Evolutionary conservation across 2,797 vertebrate species (phyloP).

Genomic region (Morelia viridis): DNA sequence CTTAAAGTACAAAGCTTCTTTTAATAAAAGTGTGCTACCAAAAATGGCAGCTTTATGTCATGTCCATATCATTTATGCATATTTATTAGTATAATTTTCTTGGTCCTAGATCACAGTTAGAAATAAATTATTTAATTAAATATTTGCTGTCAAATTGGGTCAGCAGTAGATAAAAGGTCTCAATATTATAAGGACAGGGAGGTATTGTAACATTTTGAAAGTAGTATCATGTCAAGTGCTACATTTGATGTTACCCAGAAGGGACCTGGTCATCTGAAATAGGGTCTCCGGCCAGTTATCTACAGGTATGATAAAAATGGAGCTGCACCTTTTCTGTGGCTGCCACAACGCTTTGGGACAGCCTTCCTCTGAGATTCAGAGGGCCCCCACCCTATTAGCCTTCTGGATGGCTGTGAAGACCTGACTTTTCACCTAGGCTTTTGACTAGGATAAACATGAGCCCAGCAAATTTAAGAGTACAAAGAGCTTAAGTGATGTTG

Average conservation of each 20-base stretch:
- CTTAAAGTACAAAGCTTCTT: not conserved
- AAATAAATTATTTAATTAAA: not conserved
- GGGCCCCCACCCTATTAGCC: not conserved
- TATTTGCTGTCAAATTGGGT: not conserved
- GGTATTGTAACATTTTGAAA: not conserved
- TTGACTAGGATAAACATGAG: not conserved
- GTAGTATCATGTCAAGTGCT: not conserved
- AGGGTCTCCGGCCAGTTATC: not conserved
- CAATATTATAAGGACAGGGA: not conserved
- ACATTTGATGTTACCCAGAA: not conserved
- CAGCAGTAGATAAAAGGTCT: not conserved
- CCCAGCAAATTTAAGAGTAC: not conserved
- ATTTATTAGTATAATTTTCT: not conserved
- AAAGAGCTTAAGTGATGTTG: not conserved
- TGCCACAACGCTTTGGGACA: not conserved
- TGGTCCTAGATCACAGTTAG: not conserved
- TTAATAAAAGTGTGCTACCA: not conserved
- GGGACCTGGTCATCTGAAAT: not conserved
- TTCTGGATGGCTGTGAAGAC: not conserved
- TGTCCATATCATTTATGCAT: not conserved
- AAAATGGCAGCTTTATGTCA: not conserved
- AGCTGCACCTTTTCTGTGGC: not conserved
- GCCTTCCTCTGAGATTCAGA: not conserved
- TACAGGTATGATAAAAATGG: not conserved
- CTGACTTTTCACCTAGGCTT: not conserved